Evolutionary conservation across 2,113 vertebrate genomes (phyloP), one percentile per base, ranked within the genome.

Genomic region (Vulpes vulpes): DNA sequence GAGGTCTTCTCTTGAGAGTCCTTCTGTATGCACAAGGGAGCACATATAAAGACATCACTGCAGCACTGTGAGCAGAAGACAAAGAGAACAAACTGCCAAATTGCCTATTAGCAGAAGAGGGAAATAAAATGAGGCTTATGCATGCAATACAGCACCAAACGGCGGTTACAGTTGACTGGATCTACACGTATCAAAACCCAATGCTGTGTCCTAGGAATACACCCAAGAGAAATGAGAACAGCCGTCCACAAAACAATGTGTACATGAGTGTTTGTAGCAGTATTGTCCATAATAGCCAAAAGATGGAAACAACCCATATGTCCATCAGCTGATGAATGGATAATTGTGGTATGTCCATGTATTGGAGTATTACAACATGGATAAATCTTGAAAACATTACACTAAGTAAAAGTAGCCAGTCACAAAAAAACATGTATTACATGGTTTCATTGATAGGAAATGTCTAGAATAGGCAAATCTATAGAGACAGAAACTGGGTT

Each of bases 11-110:
- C n/a, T 81, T 43, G 49, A 38, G 78, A 79, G 27, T 25, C 25
- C 12, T 38, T 3, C 0, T 35, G 14, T 64, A 8, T 6, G 1
- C 17, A 4, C 35, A 71, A 2, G 2, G 19, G 67, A 27, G 17
- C 5, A 53, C 7, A 71, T 62, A 30, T 0, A 51, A 80, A 15
- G 79, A 67, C 20, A 23, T 38, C 27, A 2, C 51, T 71, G 27
- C 17, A 49, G 57, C 30, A 23, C 4, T 32, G 11, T 19, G 17
- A 64, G 23, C 35, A 84, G 53, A 88, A 93, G 84, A 51, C 4
- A 8, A 15, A 84, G 65, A n/a, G 17, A 55, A 23, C 22, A 80
- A 91, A 76, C 14, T 22, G 43, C 35, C 15, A 74, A n/a, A 35
- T 14, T 35, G 25, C 64, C n/a, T 38, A 12, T 85, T 73, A 85